Conservation (phyloP, 2,888 invertebrate genomes). For the Punctoribates punctum region DNA sequence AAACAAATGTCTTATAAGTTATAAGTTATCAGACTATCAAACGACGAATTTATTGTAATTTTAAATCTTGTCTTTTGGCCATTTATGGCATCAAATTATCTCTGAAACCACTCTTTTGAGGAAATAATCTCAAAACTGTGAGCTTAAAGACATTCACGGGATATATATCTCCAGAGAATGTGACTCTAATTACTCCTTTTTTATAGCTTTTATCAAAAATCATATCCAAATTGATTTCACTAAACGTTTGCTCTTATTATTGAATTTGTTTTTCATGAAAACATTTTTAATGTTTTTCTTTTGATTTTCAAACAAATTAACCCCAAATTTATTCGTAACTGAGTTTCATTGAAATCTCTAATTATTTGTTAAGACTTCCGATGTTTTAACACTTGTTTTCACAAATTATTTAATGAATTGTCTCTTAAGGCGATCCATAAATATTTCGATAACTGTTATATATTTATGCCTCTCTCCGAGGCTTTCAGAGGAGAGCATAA, state of each 20-base stretch:
- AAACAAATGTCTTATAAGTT: too few species aligned
- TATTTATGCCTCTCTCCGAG: too few species aligned
- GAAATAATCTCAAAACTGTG: neutral
- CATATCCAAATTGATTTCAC: neutral
- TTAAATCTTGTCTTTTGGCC: too few species aligned
- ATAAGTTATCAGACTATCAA: too few species aligned
- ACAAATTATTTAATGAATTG: neutral
- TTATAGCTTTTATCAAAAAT: neutral
- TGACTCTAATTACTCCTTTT: neutral
- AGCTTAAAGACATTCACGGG: neutral
- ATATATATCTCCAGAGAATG: neutral
- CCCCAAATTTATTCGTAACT: too few species aligned
- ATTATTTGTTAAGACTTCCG: too few species aligned
- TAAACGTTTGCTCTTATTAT: neutral
- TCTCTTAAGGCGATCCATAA: neutral
- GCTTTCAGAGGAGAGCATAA: too few species aligned
- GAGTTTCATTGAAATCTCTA: too few species aligned
- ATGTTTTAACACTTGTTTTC: too few species aligned
- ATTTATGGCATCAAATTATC: neutral
- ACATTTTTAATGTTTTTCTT: neutral
- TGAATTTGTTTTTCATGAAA: neutral
- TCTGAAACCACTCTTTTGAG: neutral
- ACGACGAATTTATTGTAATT: too few species aligned
- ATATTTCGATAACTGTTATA: too few species aligned
- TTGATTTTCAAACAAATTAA: too few species aligned